Evolutionary conservation across 2,797 vertebrate genomes (phyloP).

Genomic region (Pseudochirops cupreus): DNA sequence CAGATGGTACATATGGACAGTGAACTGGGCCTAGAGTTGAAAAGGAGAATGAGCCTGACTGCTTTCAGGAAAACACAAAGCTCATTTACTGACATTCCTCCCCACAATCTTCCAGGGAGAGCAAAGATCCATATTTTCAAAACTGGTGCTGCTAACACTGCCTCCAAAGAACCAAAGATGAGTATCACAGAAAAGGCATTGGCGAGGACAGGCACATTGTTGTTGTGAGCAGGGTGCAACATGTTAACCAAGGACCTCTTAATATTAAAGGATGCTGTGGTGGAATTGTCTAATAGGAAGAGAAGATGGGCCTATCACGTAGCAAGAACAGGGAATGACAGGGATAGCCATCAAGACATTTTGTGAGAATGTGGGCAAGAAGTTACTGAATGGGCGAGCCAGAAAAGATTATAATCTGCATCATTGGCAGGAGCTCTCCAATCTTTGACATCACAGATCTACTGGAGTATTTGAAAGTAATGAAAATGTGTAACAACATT

Average conservation of each 20-base stretch:
- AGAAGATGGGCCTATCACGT: neutral
- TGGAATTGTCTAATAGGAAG: neutral
- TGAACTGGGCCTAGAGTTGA: neutral
- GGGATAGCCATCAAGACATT: neutral
- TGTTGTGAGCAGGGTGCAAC: neutral
- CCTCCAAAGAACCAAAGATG: neutral
- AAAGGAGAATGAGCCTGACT: neutral
- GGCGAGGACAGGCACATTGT: neutral
- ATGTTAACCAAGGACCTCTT: neutral
- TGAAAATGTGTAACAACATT: conserved; percentile 77
- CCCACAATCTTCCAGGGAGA: neutral
- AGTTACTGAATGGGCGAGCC: neutral
- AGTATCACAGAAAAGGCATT: neutral
- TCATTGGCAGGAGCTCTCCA: neutral
- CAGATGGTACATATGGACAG: neutral
- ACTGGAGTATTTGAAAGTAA: conserved; percentile 71
- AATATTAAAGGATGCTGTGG: neutral
- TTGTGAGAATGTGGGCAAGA: neutral
- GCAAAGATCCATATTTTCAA: neutral
- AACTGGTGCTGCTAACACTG: neutral
- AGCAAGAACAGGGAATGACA: neutral
- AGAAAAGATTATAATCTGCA: neutral
- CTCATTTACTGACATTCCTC: neutral
- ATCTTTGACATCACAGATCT: neutral
- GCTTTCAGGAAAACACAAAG: neutral